Evolutionary conservation across 2,113 vertebrate genomes (phyloP), one percentile per base, ranked within the genome.

Genomic region (Melanostigma gelatinosum): DNA sequence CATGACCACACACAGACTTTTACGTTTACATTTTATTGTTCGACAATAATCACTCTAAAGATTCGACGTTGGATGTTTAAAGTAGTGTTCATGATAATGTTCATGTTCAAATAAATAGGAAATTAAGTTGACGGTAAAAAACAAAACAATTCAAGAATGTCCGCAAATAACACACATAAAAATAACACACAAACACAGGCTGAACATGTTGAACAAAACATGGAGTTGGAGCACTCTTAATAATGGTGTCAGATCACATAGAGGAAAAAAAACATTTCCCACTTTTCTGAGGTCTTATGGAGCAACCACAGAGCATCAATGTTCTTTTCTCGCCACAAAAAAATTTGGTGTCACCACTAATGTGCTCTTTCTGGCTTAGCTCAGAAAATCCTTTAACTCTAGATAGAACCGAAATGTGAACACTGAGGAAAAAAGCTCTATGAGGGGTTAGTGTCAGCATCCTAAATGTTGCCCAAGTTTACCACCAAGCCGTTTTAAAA

Each of bases 351-450:
- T 52, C 69, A 52, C 52, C 63, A 57, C 40, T 84, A 72, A 84
- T 84, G 73, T 84, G 67, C 74, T 80, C 74, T 75, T 63, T 61
- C 76, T 80, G 87, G 79, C 88, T 85, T 55, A 89, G 72, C 46
- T 62, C 24, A 72, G 85, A 85, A 91, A 86, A 90, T 91, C 89
- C 84, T 78, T 61, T 84, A 72, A 86, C 66, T 88, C 80, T 72
- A 68, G 75, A 65, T 63, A 54, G 46, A 85, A 22, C 68, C 78
- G 78, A 75, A 72, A 81, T 65, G 55, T 54, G 65, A 46, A 61
- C 57, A 73, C 74, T 52, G 75, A 78, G 80, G 61, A 46, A 78
- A 83, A 84, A 54, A 64, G 46, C 68, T 85, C 60, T 9, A 62
- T 24, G 5, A 4, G 60, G 44, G 32, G 55, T 42, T 16, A 44